Evolutionary conservation across 2,113 vertebrate genomes (phyloP).

Genomic region (Hypomesus transpacificus): DNA sequence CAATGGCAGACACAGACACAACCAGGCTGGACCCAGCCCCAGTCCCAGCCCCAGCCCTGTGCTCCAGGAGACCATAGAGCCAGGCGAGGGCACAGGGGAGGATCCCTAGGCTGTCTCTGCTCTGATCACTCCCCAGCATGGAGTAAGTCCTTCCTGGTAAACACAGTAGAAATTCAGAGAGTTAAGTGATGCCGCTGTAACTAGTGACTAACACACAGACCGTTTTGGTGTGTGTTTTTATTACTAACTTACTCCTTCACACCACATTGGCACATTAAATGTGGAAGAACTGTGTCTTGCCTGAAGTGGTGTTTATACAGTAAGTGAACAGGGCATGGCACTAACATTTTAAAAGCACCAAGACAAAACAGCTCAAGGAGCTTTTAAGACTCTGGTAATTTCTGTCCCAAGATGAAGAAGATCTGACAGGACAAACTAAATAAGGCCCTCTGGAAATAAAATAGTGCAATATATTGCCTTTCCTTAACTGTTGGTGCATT

Average conservation of each 20-base stretch:
- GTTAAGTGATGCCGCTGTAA: too few species aligned
- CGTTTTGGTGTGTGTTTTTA: neutral
- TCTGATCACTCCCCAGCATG: conserved; percentile 91
- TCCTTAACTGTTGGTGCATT: too few species aligned
- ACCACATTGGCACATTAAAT: too few species aligned
- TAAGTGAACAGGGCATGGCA: too few species aligned
- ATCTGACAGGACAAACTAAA: neutral
- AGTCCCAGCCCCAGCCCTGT: conserved; percentile 63
- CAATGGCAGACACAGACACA: conserved; percentile 92
- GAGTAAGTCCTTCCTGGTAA: conserved; percentile 90
- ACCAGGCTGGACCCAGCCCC: conserved; percentile 84
- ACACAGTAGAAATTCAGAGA: conserved; percentile 67
- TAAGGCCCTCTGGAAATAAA: too few species aligned
- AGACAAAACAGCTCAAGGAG: neutral
- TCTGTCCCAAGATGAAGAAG: neutral
- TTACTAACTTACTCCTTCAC: too few species aligned
- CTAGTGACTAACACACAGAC: neutral
- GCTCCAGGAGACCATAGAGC: conserved; percentile 94
- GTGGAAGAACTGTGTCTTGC: too few species aligned
- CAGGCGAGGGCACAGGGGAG: conserved; percentile 96
- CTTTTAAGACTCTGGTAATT: neutral
- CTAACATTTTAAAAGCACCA: too few species aligned
- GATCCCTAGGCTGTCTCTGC: conserved; percentile 85
- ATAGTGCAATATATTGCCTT: too few species aligned
- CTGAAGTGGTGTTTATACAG: too few species aligned